Evolutionary conservation across 2,113 vertebrate species (phyloP), one percentile per base, ranked within the genome.

Genomic region (Phoxinus phoxinus): DNA sequence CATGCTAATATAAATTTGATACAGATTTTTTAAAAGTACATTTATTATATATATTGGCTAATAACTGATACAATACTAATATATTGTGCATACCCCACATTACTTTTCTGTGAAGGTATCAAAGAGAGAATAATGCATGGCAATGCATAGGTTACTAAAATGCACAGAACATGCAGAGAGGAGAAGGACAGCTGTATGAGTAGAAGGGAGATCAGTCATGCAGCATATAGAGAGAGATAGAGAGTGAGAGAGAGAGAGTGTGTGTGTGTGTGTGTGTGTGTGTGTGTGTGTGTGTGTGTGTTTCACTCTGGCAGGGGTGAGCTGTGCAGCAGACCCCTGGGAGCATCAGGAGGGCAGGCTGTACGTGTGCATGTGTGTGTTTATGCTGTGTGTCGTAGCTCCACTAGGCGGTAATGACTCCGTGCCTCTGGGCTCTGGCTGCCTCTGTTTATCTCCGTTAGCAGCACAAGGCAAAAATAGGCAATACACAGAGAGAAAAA

Each of bases 391-490:
- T 44, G 85, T 44, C 82, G 83, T 83, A 90, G 92, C 92, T 92
- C 87, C 91, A 89, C 92, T 91, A 90, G 89, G 89, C 88, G 81
- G 90, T 94, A 94, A 95, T 95, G 93, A 95, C 75, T 87, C 92
- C 92, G 86, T 91, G 92, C 91, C 91, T 93, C 91, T 91, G 90
- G 93, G 91, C 92, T 92, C 91, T 89, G 87, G 90, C 92, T 92
- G 93, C 91, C 90, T 92, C 89, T 92, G 93, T 95, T 94, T 94
- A 94, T 94, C 92, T 94, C 92, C 89, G 91, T 86, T 89, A 93
- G 93, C 92, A 93, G 92, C 87, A 85, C 87, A 37, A 90, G 91
- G 92, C 89, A 93, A 93, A 95, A 94, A 94, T 93, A 93, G 93
- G 91, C 83, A 88, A 92, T 73, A 85, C 74, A 85, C 67, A n/a